Conservation (phyloP, 2,888 invertebrate genomes). For the Schizaphis graminum region DNA sequence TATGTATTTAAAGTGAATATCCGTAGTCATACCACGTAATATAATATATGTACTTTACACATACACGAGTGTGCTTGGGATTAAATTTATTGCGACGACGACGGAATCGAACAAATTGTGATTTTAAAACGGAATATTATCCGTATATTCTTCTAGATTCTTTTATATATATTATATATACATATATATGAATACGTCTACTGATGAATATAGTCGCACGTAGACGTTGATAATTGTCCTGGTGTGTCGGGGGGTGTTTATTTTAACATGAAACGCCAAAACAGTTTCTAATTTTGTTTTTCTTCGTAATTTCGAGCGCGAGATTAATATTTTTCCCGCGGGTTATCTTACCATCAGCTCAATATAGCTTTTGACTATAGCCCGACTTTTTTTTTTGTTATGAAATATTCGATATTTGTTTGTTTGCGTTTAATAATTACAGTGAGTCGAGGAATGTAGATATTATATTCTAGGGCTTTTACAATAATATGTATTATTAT, state of each 20-base stretch:
- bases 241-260: neutral
- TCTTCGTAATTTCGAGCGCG: neutral
- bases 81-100: slow-evolving; percentile 47
- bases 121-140: slow-evolving; percentile 21
- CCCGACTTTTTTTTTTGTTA: neutral
- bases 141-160: neutral
- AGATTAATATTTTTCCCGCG: neutral
- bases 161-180: neutral
- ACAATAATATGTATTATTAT: neutral
- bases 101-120: slow-evolving; percentile 51
- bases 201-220: neutral
- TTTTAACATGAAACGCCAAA: neutral
- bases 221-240: neutral
- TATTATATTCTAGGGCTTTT: neutral
- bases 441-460: neutral
- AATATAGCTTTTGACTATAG: neutral
- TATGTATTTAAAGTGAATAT: neutral
- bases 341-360: neutral
- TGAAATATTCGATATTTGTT: neutral
- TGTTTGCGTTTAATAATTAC: neutral
- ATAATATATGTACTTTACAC: neutral
- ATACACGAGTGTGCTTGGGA: neutral
- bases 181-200: neutral
- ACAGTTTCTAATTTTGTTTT: neutral
- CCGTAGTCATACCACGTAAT: neutral